Base-by-base conservation (phyloP, 2,888 invertebrate genomes). In the Ellobium chinense region DNA sequence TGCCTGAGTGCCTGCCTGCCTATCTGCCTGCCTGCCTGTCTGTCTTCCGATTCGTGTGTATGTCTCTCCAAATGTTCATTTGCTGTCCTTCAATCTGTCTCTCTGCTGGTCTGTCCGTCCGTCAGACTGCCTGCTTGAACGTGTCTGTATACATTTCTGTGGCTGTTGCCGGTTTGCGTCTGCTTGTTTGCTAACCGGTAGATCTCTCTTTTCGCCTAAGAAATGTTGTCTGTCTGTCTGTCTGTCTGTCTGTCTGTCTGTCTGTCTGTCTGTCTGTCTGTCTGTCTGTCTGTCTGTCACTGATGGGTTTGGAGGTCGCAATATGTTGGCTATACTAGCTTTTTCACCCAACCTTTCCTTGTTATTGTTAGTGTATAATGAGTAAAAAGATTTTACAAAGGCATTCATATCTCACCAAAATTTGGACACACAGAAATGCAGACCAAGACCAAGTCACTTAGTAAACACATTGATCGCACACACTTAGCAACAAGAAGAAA, bases 201-300 rank as follows among this genome's bases (percentile, higher is more conserved):
- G 37, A 7, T 72, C 72, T 73, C 58, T 73, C 73, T 73, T 36
- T 73, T 60, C 21, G 3, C n/a, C 56, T 56, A 18, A 46, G n/a
- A n/a, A n/a, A n/a, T n/a, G n/a, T 54, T 27, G 29, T 63, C 63
- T 37, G n/a, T 73, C 73, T 60, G n/a, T 60, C 73, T 73, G 14
- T 58, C 60, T 60, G 14, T 73, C 60, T 73, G 14, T 73, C 60
- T 73, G 14, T 73, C 73, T 77, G 2, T 68, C 54, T 77, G 5
- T 77, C 58, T 69, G 3, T 77, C 68, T 77, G 2, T 77, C 77
- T 77, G 5, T 70, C 70, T 78, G 5, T 78, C 78, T 78, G 14
- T 78, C 70, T 78, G 5, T 78, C 70, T 70, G 9, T 78, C 70
- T 78, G 14, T 78, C 78, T 78, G 7, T 62, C 75, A 39, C n/a